These are phyloP conservation scores for Lasiurus cinereus DNA, from an alignment of 2,113 vertebrate species.

Conservation along the genomic window DNA sequence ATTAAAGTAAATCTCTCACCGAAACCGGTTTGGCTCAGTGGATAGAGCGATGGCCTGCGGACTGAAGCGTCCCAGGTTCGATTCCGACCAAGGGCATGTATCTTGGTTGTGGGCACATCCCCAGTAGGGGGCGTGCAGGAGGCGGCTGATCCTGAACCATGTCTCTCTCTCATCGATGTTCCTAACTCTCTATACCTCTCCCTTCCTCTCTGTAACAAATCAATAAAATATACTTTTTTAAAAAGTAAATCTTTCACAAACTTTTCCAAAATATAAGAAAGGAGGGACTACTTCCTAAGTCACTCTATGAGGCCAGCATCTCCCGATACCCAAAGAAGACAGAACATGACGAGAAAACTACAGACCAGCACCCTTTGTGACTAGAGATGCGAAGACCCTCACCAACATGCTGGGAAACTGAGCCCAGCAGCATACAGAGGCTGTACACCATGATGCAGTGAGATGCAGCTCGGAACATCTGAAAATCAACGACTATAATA, in stretches of 20 bases:
- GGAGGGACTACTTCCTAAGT: not conserved
- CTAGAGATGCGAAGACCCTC: not conserved
- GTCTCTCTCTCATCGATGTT: too few species aligned
- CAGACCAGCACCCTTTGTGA: not conserved
- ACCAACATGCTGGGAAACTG: not conserved
- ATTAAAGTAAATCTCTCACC: not conserved
- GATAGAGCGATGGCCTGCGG: too few species aligned
- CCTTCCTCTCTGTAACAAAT: too few species aligned
- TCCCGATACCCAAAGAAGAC: not conserved
- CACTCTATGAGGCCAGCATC: not conserved
- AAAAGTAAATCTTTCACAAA: not conserved
- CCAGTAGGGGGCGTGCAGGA: too few species aligned
- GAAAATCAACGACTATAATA: too few species aligned
- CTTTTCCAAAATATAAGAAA: not conserved
- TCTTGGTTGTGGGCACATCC: too few species aligned
- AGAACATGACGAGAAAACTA: not conserved
- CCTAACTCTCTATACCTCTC: too few species aligned
- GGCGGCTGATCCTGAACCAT: too few species aligned
- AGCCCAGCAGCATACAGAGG: not conserved
- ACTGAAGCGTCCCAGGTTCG: too few species aligned
- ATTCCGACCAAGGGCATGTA: too few species aligned
- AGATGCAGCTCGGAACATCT: not conserved
- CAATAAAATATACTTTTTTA: too few species aligned
- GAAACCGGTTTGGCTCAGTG: too few species aligned
- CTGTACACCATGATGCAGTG: rapidly evolving